A percentile compares a stretch with the other conserved stretches of the same genome.
Conservation (phyloP, 2,113 vertebrate genomes). For the Hirundichthys speculiger region DNA sequence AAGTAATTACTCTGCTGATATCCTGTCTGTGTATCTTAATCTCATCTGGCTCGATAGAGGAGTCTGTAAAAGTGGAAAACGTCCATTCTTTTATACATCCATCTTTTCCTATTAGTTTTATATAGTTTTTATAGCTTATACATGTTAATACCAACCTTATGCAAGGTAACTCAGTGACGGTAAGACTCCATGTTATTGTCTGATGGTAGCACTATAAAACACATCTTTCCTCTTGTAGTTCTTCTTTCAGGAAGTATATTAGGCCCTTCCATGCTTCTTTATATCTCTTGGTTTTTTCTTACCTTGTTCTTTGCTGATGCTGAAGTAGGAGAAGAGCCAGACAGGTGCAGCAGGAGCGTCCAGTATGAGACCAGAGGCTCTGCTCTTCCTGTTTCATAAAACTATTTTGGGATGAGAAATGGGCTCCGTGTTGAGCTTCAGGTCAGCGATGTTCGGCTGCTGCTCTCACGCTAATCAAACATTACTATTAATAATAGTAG, state of each 20-base stretch:
- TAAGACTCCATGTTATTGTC: neutral
- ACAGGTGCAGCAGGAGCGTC: slow-evolving; percentile 26
- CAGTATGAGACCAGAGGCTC: slow-evolving; percentile 23
- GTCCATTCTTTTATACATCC: neutral
- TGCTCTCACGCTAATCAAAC: slow-evolving; percentile 52
- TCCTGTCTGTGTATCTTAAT: slow-evolving; percentile 48
- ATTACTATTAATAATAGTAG: slow-evolving; percentile 57
- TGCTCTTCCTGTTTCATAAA: slow-evolving; percentile 58
- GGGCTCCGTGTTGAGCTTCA: slow-evolving; percentile 6
- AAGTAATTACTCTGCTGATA: slow-evolving; percentile 59
- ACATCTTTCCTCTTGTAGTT: neutral
- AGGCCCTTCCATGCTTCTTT: neutral
- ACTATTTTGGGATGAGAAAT: slow-evolving; percentile 57
- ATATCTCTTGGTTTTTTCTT: neutral
- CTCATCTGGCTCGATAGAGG: slow-evolving; percentile 40
- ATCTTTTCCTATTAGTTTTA: slow-evolving; percentile 7
- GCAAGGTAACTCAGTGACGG: neutral
- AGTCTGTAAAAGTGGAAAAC: slow-evolving; percentile 24
- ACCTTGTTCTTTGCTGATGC: slow-evolving; percentile 25
- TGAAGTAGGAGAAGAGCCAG: neutral
- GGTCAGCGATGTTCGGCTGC: slow-evolving; percentile 10
- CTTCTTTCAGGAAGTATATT: too few relatives aligned
- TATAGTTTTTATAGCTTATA: too few relatives aligned
- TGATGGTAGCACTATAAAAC: too few relatives aligned
- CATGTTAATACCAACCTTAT: neutral